Conservation (phyloP, 2,888 invertebrate genomes). For the Neoscelio sp. region DNA sequence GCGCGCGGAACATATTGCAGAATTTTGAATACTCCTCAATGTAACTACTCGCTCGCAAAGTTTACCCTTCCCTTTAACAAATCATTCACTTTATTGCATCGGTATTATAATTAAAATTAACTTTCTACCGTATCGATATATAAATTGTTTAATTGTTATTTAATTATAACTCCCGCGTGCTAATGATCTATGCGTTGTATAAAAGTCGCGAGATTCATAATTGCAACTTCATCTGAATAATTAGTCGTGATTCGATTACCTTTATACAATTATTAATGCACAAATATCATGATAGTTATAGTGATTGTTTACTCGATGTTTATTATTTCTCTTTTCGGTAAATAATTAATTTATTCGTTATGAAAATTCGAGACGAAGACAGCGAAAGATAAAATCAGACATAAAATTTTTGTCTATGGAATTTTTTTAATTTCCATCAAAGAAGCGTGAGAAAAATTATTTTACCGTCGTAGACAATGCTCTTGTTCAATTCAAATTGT, state of each 20-base stretch:
- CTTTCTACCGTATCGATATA: background rate
- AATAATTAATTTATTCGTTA: background rate
- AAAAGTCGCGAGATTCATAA: background rate
- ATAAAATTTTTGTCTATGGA: too few species aligned
- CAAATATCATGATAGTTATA: constrained; percentile 9
- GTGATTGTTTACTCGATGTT: constrained; percentile 21
- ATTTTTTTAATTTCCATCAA: too few species aligned
- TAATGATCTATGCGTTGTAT: constrained; percentile 1
- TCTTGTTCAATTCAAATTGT: background rate
- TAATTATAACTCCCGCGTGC: background rate
- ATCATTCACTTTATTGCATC: background rate
- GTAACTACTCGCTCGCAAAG: constrained; percentile 18
- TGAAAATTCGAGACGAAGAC: background rate
- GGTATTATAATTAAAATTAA: background rate
- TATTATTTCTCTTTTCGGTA: too few species aligned
- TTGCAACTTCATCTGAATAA: constrained; percentile 20
- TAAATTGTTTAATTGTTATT: background rate
- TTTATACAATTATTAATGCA: constrained; percentile 29
- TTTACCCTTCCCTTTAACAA: constrained; percentile 6
- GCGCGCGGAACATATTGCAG: constrained; percentile 48
- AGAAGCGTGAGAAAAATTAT: background rate
- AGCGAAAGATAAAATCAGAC: background rate
- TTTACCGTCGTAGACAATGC: too few species aligned
- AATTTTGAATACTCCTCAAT: constrained; percentile 31
- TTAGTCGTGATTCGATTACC: constrained; percentile 21